A percentile compares a stretch with the other conserved stretches of the same genome.
phyloP scores from a whole-genome alignment of 2,888 invertebrate species.

The Cynaeus angustus region DNA sequence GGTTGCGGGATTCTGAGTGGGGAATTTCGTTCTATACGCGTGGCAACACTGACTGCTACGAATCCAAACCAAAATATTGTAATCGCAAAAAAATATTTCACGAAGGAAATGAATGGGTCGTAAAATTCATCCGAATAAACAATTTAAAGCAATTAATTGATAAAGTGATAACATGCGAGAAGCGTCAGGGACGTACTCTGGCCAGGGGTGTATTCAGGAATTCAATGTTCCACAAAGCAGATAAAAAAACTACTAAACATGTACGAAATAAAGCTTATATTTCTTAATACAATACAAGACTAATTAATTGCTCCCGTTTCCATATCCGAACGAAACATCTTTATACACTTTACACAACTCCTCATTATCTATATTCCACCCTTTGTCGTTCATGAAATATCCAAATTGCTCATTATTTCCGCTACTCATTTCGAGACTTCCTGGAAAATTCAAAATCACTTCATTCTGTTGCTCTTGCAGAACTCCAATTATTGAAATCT shows the following conservation, averaged over 20 bases:
- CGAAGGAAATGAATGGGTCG: too few relatives aligned
- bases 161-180: too few relatives aligned
- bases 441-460: conserved; percentile 22
- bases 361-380: conserved; percentile 30
- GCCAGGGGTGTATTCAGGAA: too few relatives aligned
- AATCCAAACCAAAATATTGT: too few relatives aligned
- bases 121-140: too few relatives aligned
- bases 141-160: too few relatives aligned
- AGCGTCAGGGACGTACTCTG: too few relatives aligned
- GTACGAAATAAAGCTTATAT: too few relatives aligned
- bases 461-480: neutral
- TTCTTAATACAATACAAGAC: too few relatives aligned
- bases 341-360: conserved; percentile 35
- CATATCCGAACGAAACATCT: conserved; percentile 16
- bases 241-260: too few relatives aligned
- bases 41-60: conserved; percentile 22
- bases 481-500: neutral
- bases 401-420: conserved; percentile 21
- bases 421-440: conserved; percentile 7
- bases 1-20: conserved; percentile 24
- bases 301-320: neutral
- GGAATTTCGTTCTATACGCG: conserved; percentile 1
- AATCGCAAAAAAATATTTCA: too few relatives aligned
- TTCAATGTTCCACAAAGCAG: too few relatives aligned
- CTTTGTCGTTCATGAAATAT: conserved; percentile 20